These are phyloP conservation scores for Cheilosia urbana DNA, from an alignment of 2,888 invertebrate species.

Conservation along the genomic window DNA sequence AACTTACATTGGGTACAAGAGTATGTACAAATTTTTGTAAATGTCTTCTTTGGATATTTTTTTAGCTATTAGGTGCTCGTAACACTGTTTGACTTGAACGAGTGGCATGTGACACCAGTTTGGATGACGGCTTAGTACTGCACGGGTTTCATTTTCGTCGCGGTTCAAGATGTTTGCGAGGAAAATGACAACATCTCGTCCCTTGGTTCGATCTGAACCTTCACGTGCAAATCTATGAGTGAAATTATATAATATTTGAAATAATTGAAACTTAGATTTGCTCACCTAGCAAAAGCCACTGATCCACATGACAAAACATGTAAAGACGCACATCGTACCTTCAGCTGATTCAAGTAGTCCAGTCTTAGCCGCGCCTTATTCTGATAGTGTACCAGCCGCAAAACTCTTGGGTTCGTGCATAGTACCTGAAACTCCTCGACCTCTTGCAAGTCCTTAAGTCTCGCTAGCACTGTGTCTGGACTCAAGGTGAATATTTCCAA, in stretches of 20 bases:
- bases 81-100: conserved; percentile 86
- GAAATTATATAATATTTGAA: too few relatives aligned
- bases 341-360: conserved; percentile 84
- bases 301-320: conserved; percentile 83
- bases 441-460: conserved; percentile 85
- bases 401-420: conserved; percentile 86
- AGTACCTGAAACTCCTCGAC: conserved; percentile 87
- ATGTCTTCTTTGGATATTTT: conserved; percentile 86
- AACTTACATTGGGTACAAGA: conserved; percentile 89
- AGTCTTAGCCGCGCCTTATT: conserved; percentile 84
- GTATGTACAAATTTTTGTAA: conserved; percentile 86
- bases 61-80: conserved; percentile 85
- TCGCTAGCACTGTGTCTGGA: conserved; percentile 85
- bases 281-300: conserved; percentile 83
- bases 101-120: conserved; percentile 87
- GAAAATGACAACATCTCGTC: conserved; percentile 83
- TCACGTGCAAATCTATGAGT: conserved; percentile 85
- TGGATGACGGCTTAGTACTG: conserved; percentile 86
- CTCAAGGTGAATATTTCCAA: conserved; percentile 86
- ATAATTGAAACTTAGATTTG: not conserved
- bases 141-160: conserved; percentile 79
- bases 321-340: conserved; percentile 84
- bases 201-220: conserved; percentile 85
- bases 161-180: conserved; percentile 82
- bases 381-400: conserved; percentile 84